Conservation (phyloP, 23 tunicate genomes). For the Trididemnum miniatum region DNA sequence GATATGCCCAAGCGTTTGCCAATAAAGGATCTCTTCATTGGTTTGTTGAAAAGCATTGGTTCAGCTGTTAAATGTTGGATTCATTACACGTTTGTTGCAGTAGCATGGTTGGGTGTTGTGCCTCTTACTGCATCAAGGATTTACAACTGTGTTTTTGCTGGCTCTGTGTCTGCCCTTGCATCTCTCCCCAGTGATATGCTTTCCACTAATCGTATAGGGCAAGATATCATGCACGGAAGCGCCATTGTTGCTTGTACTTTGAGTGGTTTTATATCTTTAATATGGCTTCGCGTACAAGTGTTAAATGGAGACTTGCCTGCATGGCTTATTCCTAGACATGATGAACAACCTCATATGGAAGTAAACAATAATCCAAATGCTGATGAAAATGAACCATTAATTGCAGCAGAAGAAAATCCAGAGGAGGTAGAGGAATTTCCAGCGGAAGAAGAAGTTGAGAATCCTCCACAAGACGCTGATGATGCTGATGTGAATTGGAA, state of each 20-base stretch:
- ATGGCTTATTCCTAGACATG: constrained; percentile 36
- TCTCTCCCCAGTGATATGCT: constrained; percentile 71
- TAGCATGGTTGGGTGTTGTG: constrained; percentile 91
- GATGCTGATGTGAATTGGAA: constrained; percentile 58
- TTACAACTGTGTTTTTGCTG: constrained; percentile 72
- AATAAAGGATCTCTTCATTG: constrained; percentile 52
- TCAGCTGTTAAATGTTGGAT: constrained; percentile 85
- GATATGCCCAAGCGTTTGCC: constrained; percentile 83
- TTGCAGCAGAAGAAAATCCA: neutral
- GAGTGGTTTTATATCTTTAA: constrained; percentile 63
- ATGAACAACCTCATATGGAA: constrained; percentile 8
- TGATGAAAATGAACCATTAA: constrained; percentile 13
- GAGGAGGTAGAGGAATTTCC: constrained; percentile 13
- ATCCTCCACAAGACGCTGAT: neutral
- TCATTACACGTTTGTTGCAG: constrained; percentile 87
- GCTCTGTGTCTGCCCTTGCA: constrained; percentile 46
- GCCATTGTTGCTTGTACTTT: constrained; percentile 75
- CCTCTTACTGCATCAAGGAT: constrained; percentile 74
- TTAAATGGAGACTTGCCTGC: constrained; percentile 80
- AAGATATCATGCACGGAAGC: constrained; percentile 69
- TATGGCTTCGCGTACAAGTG: constrained; percentile 79
- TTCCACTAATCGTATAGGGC: constrained; percentile 51
- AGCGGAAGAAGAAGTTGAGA: constrained; percentile 6
- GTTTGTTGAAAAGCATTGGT: constrained; percentile 54
- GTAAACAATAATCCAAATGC: constrained; percentile 29